These are phyloP conservation scores for Progne subis DNA, from an alignment of 2,113 vertebrate species.

Conservation along the genomic window DNA sequence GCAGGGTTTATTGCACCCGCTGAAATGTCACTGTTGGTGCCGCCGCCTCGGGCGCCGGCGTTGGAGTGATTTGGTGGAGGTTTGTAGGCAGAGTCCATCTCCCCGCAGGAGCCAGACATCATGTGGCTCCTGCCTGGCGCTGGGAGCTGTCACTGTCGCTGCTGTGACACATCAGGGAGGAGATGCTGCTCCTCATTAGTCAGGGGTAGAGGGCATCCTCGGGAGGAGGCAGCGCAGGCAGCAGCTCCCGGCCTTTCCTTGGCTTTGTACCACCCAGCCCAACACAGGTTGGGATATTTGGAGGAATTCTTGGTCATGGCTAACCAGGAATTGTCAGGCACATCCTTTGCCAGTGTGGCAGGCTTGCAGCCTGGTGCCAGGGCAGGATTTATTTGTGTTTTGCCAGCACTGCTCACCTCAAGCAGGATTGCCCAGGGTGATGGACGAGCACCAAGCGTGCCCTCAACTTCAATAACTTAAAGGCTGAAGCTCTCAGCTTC, in stretches of 20 bases:
- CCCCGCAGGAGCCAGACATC: conserved; percentile 27
- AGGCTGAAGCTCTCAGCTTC: neutral
- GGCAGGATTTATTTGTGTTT: neutral
- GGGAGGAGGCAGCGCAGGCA: neutral
- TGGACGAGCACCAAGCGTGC: neutral
- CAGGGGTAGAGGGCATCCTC: conserved; percentile 1
- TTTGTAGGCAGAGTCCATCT: neutral
- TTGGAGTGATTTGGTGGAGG: neutral
- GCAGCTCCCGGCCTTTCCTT: neutral
- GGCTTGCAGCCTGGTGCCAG: rapidly evolving
- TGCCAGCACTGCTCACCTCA: neutral
- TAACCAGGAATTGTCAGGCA: neutral
- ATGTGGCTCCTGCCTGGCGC: neutral
- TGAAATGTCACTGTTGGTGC: neutral
- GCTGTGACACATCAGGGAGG: neutral
- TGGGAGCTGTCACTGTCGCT: conserved; percentile 2
- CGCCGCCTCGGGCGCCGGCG: too few species aligned
- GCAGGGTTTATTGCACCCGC: neutral
- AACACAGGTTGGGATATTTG: neutral
- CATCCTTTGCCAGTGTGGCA: neutral
- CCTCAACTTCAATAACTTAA: neutral
- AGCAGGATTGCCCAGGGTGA: neutral
- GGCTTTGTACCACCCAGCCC: neutral
- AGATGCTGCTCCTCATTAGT: conserved; percentile 41
- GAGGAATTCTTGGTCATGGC: neutral